Evolutionary conservation across 2,113 vertebrate species (phyloP), one percentile per base, ranked within the genome.

Genomic region (Nansenia antarctica): DNA sequence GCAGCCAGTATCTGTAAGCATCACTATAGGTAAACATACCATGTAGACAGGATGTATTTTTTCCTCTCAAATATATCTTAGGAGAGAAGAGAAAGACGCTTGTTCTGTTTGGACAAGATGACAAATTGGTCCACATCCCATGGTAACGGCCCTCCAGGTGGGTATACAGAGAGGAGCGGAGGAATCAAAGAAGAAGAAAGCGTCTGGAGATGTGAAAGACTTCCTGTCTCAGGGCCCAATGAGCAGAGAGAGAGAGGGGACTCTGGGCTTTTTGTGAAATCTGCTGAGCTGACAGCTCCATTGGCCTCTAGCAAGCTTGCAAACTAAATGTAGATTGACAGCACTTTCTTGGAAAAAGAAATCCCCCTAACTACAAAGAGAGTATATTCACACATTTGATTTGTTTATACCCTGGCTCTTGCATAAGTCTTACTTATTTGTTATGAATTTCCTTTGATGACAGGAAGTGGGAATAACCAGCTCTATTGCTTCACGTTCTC

Each of bases 251-350:
- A n/a, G n/a, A n/a, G n/a, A 37, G 9, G 20, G 18, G 53, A 55
- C 24, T 22, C 20, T n/a, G 35, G 5, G 12, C 31, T 37, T 57
- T 45, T 35, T 61, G 69, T 42, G 49, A 62, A 53, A 47, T 30
- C 30, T 37, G 72, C 71, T 74, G 77, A 74, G 37, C 63, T 30
- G 31, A 59, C 67, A 82, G 22, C 26, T 12, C 58, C 61, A 60
- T 45, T 12, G 24, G 58, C 58, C 32, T 39, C 29, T 22, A 30
- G 31, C 3, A 5, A 15, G 2, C 26, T 29, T 18, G 24, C 54
- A 47, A 18, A 27, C 65, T 32, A 71, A 60, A 78, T 64, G 65
- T 30, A 32, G 39, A 54, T 68, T 71, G 57, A 67, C 67, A 78
- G 61, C 22, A 5, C 34, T 52, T 63, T 76, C 14, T 31, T 70